These are phyloP conservation scores for Ennomos erosarius DNA, from an alignment of 2,888 invertebrate species.

Conservation along the genomic window DNA sequence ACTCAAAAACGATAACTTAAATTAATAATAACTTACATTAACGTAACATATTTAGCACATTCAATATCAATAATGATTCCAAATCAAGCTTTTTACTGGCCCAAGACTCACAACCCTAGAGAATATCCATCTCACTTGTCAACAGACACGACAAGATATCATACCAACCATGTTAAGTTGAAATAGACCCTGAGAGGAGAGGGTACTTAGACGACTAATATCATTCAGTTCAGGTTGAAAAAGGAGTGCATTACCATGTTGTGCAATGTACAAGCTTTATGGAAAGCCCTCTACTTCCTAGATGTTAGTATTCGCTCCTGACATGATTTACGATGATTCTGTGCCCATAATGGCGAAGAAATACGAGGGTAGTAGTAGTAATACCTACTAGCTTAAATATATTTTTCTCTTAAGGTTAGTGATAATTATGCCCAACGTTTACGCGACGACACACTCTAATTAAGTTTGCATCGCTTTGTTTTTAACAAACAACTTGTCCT, in stretches of 20 bases:
- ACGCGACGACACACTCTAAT: too few relatives aligned
- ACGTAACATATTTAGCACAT: too few relatives aligned
- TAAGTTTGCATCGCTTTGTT: neutral
- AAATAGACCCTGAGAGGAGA: conserved; percentile 7
- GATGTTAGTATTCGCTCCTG: neutral
- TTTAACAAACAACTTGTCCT: conserved; percentile 28
- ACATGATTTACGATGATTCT: neutral
- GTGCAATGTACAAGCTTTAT: neutral
- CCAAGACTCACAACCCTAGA: conserved; percentile 25
- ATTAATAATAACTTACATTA: too few relatives aligned
- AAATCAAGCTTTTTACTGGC: neutral
- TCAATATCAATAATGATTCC: neutral
- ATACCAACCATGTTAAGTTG: conserved; percentile 14
- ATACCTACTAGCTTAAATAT: too few relatives aligned
- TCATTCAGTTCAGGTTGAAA: neutral
- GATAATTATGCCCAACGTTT: too few relatives aligned
- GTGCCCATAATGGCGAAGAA: too few relatives aligned
- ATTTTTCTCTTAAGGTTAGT: too few relatives aligned
- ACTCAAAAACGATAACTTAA: too few relatives aligned
- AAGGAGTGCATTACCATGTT: conserved; percentile 14
- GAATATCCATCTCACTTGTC: conserved; percentile 37
- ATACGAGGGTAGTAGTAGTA: too few relatives aligned
- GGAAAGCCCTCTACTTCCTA: neutral
- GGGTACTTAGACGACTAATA: conserved; percentile 1
- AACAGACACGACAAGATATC: conserved; percentile 25